Conservation (phyloP, 2,113 vertebrate species). For the Tragelaphus scriptus region DNA sequence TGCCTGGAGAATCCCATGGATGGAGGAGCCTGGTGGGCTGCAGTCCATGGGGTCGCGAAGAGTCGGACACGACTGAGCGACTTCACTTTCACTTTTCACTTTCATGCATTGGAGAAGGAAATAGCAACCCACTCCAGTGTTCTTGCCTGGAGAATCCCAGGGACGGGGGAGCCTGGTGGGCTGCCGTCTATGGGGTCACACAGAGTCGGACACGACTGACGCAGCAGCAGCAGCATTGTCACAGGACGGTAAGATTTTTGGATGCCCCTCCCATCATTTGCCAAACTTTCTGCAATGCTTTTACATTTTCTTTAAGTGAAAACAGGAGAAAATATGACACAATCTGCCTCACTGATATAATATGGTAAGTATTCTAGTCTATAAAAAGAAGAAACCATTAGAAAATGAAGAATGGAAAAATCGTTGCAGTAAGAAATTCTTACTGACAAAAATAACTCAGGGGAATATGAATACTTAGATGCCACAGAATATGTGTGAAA, state of each 20-base stretch:
- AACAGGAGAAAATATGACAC: background rate
- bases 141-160: no score
- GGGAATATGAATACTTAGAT: background rate
- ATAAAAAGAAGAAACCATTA: background rate
- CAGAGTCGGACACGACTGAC: no score
- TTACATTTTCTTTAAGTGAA: background rate
- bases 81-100: no score
- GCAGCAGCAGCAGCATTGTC: background rate
- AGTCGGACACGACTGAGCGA: no score
- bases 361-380: background rate
- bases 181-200: no score
- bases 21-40: no score
- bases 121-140: no score
- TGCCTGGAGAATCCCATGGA: no score
- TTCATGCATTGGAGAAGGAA: no score
- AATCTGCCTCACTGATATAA: background rate
- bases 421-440: background rate
- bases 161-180: no score
- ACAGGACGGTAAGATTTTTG: background rate
- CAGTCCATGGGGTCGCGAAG: no score
- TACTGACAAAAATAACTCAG: background rate
- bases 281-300: background rate
- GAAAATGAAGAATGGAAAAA: slow-evolving; percentile 3
- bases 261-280: background rate
- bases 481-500: background rate